Evolutionary conservation across 1,140 invertebrate species (phyloP), one percentile per base, ranked within the genome.

Genomic region (Papilio helenus): DNA sequence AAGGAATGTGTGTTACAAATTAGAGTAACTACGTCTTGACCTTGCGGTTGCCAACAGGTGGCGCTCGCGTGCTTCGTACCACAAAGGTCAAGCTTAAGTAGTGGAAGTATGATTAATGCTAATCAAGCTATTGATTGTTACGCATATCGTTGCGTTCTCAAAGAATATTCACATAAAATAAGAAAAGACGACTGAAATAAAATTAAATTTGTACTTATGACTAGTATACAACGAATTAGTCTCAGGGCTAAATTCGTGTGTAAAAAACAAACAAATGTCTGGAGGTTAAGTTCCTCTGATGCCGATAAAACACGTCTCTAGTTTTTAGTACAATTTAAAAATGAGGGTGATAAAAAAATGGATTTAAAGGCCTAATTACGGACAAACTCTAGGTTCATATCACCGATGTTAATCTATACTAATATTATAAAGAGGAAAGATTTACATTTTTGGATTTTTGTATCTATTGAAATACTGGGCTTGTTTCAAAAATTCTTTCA

Each of bases 21-120:
- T 34, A 20, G 44, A 76, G 34, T 72, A 65, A 76, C 51, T 74
- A 72, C 71, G 76, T 58, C 76, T 79, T 79, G 79, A 81, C 82
- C 82, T 80, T 83, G 82, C 49, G 16, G 18, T 20, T 10, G 76
- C 78, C 79, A 83, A 83, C 82, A 83, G 79, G 82, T 83, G 82
- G 42, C n/a, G 29, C n/a, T 80, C 46, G 76, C 81, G 76, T 82
- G 81, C 51, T 76, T 26, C 18, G 18, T 10, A 44, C 76, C 51
- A 34, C 76, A 74, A 49, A 23, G 42, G 23, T 49, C 42, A 74
- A n/a, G 16, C 14, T 39, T 34, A 42, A 72, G 7, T 5, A 44
- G 34, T n/a, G n/a, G 16, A 44, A 44, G 34, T 42, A 71, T 71
- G 34, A 71, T 26, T 29, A 42, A 71, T 71, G 68, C 3, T 71